These are phyloP conservation scores for Limnephilus rhombicus DNA, from an alignment of 2,888 invertebrate species.

Conservation along the genomic window DNA sequence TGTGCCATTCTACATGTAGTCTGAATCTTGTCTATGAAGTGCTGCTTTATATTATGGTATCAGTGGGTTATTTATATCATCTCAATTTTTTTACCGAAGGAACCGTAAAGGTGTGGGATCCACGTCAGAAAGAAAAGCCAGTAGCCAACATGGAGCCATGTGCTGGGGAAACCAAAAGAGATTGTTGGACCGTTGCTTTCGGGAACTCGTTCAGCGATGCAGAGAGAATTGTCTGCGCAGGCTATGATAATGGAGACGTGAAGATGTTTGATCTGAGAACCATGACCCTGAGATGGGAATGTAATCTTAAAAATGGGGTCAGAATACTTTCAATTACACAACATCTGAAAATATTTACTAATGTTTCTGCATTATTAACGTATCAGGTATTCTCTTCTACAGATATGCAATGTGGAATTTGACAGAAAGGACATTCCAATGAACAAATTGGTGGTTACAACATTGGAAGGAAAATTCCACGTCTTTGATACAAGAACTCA, in stretches of 20 bases:
- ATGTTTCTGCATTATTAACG: background rate
- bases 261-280: slow-evolving; percentile 94
- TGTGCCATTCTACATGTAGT: background rate
- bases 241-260: slow-evolving; percentile 97
- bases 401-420: slow-evolving; percentile 92
- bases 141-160: slow-evolving; percentile 93
- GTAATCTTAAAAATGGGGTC: slow-evolving; percentile 93
- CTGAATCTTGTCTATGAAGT: background rate
- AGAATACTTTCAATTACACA: background rate
- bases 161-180: slow-evolving; percentile 83
- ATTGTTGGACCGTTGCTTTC: slow-evolving; percentile 96
- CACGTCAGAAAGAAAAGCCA: slow-evolving; percentile 91
- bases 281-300: slow-evolving; percentile 93
- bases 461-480: slow-evolving; percentile 93
- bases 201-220: slow-evolving; percentile 93
- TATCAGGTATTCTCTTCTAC: slow-evolving; percentile 65
- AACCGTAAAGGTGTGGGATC: slow-evolving; percentile 96
- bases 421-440: slow-evolving; percentile 95
- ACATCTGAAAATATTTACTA: background rate
- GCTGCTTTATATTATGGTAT: background rate
- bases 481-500: slow-evolving; percentile 93
- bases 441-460: slow-evolving; percentile 96
- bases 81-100: slow-evolving; percentile 73
- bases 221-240: slow-evolving; percentile 92
- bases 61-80: background rate